A percentile compares a stretch with the other conserved stretches of the same genome.
phyloP scores from a whole-genome alignment of 1,140 invertebrate genomes.

The roundworm (Caenorhabditis elegans) region DNA sequence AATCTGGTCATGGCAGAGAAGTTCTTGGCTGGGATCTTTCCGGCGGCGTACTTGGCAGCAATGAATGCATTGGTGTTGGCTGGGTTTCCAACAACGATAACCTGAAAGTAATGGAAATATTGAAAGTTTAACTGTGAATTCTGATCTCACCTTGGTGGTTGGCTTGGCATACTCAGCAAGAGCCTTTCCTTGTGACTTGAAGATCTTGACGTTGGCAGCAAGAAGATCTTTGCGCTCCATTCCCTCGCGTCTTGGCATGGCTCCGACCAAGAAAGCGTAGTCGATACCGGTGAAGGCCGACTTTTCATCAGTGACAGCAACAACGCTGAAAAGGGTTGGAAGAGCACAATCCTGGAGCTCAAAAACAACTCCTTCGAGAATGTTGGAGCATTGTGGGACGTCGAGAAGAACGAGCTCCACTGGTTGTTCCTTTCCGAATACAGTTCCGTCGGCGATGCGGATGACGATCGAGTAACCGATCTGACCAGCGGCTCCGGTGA shows the following conservation, averaged over 20 bases:
- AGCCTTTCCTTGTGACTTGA: constrained; percentile 89
- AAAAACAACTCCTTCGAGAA: constrained; percentile 93
- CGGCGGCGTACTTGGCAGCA: constrained; percentile 92
- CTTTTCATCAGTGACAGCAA: constrained; percentile 82
- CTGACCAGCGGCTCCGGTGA: constrained; percentile 92
- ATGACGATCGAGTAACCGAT: constrained; percentile 88
- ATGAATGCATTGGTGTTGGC: constrained; percentile 98
- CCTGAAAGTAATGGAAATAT: no score
- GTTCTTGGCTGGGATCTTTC: constrained; percentile 91
- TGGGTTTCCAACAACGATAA: constrained; percentile 95
- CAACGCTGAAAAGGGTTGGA: constrained; percentile 80
- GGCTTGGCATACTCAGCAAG: constrained; percentile 89
- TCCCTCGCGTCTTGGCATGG: constrained; percentile 95
- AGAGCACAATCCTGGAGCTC: constrained; percentile 93
- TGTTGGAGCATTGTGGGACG: constrained; percentile 89
- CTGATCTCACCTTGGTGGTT: constrained; percentile 88
- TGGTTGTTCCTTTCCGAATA: constrained; percentile 70
- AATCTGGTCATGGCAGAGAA: constrained; percentile 97
- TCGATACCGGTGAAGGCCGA: constrained; percentile 92
- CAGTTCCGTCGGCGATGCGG: constrained; percentile 74
- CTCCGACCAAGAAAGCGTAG: constrained; percentile 94
- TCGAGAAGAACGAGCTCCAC: constrained; percentile 88
- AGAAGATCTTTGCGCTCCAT: constrained; percentile 97
- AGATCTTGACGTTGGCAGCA: constrained; percentile 96
- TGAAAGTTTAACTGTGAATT: no score